Base-by-base conservation (phyloP, 1,140 invertebrate genomes). In the Aplysia californica region DNA sequence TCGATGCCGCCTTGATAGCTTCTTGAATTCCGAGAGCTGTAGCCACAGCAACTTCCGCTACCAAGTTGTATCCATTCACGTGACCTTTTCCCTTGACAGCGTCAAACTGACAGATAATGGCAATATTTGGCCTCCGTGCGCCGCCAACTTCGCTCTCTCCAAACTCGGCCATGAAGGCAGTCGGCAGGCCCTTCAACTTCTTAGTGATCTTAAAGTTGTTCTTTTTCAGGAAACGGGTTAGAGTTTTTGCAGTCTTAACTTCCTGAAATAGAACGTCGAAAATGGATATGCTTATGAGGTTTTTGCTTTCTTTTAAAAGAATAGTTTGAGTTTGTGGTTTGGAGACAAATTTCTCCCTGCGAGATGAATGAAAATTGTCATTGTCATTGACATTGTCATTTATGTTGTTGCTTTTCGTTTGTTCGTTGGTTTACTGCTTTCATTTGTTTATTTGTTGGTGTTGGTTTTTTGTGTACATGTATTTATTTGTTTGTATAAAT, bases 41-140 rank as follows among this genome's bases (percentile, higher is more conserved):
- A 1, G 26, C 70, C 31, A 73, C 56, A 26, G 70, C 35, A 20
- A 41, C 38, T 21, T 59, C 38, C 1, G 35, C 56, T 23, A 36
- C 55, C 1, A 73, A 38, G 36, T 73, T 59, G 36, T 73, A 61
- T 61, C 70, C 70, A 15, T 61, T 5, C 55, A 73, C 55, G 33
- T 73, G 70, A 73, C 58, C 58, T 33, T 15, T 33, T 10, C 41
- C 29, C 5, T 20, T 4, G n/a, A 21, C 31, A 1, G 58, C 70
- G 35, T 73, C 70, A 26, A 38, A 73, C 3, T 58, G 29, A 23
- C 70, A 73, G 2, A 73, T 6, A 6, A 73, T 5, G 70, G 38
- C 38, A 33, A 73, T 38, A n/a, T 73, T 73, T 1, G 58, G 55
- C 35, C 70, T 59, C 56, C 61, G 59, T n/a, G 21, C 10, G 31